Percentiles rank a stretch among this genome's conserved stretches.
Conservation (phyloP, 1,140 invertebrate genomes). For the Drosophila biarmipes region DNA sequence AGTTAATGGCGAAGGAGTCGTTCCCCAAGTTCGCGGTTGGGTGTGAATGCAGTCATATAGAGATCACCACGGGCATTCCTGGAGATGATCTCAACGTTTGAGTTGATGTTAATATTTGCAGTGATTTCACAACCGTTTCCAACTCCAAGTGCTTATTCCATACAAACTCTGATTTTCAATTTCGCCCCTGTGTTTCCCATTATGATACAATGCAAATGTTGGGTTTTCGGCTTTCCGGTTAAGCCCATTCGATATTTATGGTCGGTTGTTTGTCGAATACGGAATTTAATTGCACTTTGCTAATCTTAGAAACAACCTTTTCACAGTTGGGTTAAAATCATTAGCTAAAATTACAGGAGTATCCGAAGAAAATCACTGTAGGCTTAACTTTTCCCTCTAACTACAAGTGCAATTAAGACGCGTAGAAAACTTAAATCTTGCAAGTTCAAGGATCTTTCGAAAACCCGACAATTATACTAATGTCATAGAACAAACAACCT, state of each 20-base stretch:
- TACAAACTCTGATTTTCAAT: conserved; percentile 7
- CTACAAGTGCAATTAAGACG: conserved; percentile 10
- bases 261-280: conserved; percentile 2
- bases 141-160: conserved; percentile 16
- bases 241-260: conserved; percentile 20
- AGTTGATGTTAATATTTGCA: conserved; percentile 12
- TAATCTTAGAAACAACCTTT: conserved; percentile 26
- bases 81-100: conserved; percentile 60
- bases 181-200: conserved; percentile 9
- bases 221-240: conserved; percentile 25
- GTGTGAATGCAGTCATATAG: conserved; percentile 51
- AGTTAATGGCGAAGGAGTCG: conserved; percentile 24
- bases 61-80: conserved; percentile 24
- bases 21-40: conserved; percentile 18
- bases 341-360: conserved; percentile 33
- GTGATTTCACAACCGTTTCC: conserved; percentile 47
- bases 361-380: conserved; percentile 9
- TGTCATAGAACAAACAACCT: conserved; percentile 8
- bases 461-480: conserved; percentile 8
- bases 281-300: conserved; percentile 18
- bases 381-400: conserved; percentile 12
- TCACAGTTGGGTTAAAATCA: conserved; percentile 28
- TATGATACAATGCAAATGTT: conserved; percentile 20
- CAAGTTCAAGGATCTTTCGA: conserved; percentile 14
- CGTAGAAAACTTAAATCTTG: conserved; percentile 37